These are phyloP conservation scores for Drosophila flavopinicola DNA, from an alignment of 2,888 invertebrate genomes.

Conservation along the genomic window DNA sequence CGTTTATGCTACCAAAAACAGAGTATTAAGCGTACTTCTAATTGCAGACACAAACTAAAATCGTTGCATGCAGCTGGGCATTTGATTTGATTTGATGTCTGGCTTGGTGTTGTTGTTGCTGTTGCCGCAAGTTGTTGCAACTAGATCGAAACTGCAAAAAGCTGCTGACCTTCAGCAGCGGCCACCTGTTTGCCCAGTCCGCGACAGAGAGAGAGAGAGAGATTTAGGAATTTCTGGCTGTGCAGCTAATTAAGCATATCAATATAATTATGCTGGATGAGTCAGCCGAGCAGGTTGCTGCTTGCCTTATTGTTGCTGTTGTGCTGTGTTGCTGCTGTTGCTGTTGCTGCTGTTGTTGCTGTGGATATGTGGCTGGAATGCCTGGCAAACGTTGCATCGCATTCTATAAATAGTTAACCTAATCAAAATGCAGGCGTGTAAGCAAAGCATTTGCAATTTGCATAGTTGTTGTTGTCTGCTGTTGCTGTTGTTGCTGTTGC, in stretches of 20 bases:
- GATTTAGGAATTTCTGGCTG: conserved; percentile 36
- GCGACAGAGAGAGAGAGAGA: conserved; percentile 15
- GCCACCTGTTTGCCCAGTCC: conserved; percentile 68
- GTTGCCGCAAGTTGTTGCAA: conserved; percentile 30
- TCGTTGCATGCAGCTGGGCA: conserved; percentile 1
- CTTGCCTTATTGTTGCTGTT: conserved; percentile 19
- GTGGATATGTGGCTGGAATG: conserved; percentile 59
- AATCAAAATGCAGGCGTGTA: conserved; percentile 78
- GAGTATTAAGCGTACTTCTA: conserved; percentile 18
- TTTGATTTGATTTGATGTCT: no score
- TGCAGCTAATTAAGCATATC: conserved; percentile 71
- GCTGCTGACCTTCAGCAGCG: conserved; percentile 70
- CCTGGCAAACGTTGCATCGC: conserved; percentile 49
- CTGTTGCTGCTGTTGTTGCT: conserved; percentile 27
- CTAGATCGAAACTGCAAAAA: conserved; percentile 45
- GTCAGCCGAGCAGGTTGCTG: conserved; percentile 51
- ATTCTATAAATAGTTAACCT: conserved; percentile 77
- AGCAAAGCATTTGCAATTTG: conserved; percentile 74
- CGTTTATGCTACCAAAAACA: conserved; percentile 21
- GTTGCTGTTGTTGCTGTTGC: conserved; percentile 36
- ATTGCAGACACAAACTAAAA: conserved; percentile 17
- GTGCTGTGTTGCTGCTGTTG: conserved; percentile 45
- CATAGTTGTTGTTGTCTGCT: conserved; percentile 54
- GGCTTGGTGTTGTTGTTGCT: conserved; percentile 2
- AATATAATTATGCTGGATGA: conserved; percentile 59